Evolutionary conservation across 1,140 invertebrate species (phyloP).

Genomic region (Eurosta solidaginis): DNA sequence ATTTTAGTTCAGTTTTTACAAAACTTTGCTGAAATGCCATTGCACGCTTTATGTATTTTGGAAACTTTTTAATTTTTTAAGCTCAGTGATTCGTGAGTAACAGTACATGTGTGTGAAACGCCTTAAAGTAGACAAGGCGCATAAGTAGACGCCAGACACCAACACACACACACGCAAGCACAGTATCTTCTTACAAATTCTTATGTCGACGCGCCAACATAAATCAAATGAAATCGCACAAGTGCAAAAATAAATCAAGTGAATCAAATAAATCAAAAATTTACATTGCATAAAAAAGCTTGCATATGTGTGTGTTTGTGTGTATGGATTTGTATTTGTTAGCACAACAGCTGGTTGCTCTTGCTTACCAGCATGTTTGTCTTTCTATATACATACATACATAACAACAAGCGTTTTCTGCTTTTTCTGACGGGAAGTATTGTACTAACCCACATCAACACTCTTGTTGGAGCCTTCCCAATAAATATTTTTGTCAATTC

Average conservation of each 20-base stretch:
- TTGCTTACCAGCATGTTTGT: background rate
- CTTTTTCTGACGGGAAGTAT: too few relatives aligned
- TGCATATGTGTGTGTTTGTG: background rate
- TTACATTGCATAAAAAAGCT: too few relatives aligned
- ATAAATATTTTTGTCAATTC: too few relatives aligned
- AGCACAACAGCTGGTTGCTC: background rate
- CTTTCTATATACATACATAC: background rate
- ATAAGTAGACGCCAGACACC: too few relatives aligned
- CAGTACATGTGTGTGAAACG: background rate
- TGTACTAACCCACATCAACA: too few relatives aligned
- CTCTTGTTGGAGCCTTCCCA: too few relatives aligned
- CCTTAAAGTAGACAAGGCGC: background rate
- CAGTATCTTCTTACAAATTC: background rate
- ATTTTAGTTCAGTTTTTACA: background rate
- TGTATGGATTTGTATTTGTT: too few relatives aligned
- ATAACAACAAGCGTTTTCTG: background rate
- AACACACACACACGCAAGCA: too few relatives aligned
- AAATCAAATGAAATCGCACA: slow-evolving; percentile 26
- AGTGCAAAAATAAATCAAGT: slow-evolving; percentile 24
- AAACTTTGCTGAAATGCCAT: background rate
- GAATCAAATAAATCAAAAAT: slow-evolving; percentile 16
- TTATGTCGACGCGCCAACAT: background rate
- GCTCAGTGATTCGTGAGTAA: too few relatives aligned
- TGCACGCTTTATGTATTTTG: background rate
- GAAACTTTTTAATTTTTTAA: background rate